Percentiles rank a stretch among this genome's conserved stretches.
Evolutionary conservation across 2,797 vertebrate species (phyloP).

Genomic region (Schizopygopsis malacanthus): DNA sequence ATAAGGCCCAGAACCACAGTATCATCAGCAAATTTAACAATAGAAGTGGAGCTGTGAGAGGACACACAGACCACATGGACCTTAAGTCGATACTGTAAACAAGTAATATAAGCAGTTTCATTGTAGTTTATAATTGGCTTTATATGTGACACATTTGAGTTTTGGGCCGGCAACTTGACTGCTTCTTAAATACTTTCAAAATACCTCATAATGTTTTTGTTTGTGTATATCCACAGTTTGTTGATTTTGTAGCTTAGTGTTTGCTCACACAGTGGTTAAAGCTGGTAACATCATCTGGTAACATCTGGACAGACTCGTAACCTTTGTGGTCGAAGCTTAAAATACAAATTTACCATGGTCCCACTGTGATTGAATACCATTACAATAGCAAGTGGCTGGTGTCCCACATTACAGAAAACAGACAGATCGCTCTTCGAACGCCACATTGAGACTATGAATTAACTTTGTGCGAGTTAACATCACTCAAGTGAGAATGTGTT

Average conservation of each 20-base stretch:
- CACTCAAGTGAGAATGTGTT: slow-evolving; percentile 28
- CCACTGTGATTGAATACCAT: slow-evolving; percentile 34
- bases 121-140: neutral
- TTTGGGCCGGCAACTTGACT: neutral
- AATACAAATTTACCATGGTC: slow-evolving; percentile 38
- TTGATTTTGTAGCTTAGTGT: neutral
- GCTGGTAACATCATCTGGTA: slow-evolving; percentile 5
- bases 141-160: neutral
- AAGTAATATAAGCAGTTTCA: neutral
- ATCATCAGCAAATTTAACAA: too few relatives aligned
- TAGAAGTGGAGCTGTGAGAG: too few relatives aligned
- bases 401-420: slow-evolving; percentile 45
- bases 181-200: neutral
- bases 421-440: slow-evolving; percentile 23
- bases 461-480: slow-evolving; percentile 29
- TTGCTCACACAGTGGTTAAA: slow-evolving; percentile 45
- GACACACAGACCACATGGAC: neutral
- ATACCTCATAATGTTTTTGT: slow-evolving; percentile 1
- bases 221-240: slow-evolving; percentile 17
- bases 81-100: slow-evolving; percentile 1
- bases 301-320: slow-evolving; percentile 33
- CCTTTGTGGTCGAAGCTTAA: slow-evolving; percentile 43
- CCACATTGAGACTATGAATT: slow-evolving; percentile 23
- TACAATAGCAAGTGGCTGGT: slow-evolving; percentile 30
- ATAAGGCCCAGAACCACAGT: too few relatives aligned